These are phyloP conservation scores for Phylloscopus collybita DNA, from an alignment of 2,797 vertebrate species.

Conservation along the genomic window DNA sequence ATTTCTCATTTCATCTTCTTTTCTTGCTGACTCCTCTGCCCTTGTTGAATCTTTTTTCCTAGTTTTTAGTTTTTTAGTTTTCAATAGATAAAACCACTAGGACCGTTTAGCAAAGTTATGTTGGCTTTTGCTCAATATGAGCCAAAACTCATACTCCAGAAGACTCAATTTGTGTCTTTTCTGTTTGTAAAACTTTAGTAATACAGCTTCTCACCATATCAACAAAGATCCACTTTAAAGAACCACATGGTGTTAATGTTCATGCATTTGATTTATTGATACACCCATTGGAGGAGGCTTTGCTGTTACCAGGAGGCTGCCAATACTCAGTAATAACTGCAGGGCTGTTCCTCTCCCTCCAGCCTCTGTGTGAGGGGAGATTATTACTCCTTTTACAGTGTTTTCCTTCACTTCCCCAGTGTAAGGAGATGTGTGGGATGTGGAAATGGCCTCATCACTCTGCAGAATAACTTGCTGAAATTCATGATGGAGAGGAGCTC, in stretches of 20 bases:
- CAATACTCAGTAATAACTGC: background rate
- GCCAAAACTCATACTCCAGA: background rate
- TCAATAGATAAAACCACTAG: background rate
- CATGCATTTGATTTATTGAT: constrained; percentile 8
- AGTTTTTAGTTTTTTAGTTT: background rate
- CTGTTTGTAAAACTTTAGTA: background rate
- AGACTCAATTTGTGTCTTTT: background rate
- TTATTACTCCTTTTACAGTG: background rate
- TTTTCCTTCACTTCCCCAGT: background rate
- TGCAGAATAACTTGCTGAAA: background rate
- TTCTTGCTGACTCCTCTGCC: background rate
- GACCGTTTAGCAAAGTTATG: background rate
- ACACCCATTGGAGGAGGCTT: background rate
- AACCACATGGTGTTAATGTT: background rate
- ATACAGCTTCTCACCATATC: background rate
- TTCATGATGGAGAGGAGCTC: background rate
- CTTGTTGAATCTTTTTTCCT: background rate
- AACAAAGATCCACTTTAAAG: background rate
- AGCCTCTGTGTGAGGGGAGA: background rate
- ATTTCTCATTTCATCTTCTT: background rate
- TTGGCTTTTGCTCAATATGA: background rate
- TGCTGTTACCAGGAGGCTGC: background rate
- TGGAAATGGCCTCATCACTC: background rate
- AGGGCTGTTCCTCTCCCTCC: background rate
- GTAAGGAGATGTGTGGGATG: constrained; percentile 1